These are phyloP conservation scores for Netelia inedita DNA, from an alignment of 2,888 invertebrate species.

Conservation along the genomic window DNA sequence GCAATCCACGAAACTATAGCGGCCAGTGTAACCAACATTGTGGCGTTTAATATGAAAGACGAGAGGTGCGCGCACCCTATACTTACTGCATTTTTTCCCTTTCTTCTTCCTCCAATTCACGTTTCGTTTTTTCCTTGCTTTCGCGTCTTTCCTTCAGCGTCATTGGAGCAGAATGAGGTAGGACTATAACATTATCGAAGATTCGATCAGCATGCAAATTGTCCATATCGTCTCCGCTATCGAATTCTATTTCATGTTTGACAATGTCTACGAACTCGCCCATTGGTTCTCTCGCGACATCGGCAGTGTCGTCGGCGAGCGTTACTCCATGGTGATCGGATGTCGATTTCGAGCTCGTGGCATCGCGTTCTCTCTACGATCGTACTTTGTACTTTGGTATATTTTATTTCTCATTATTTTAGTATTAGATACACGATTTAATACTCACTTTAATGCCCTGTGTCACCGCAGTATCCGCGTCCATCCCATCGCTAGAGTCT, in stretches of 20 bases:
- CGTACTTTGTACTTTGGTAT: not conserved
- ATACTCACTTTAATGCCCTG: conserved; percentile 72
- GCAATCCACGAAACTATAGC: not conserved
- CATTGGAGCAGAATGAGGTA: conserved; percentile 72
- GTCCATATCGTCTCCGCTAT: conserved; percentile 70
- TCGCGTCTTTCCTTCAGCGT: conserved; percentile 84
- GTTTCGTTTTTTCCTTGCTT: conserved; percentile 91
- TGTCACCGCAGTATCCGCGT: conserved; percentile 66
- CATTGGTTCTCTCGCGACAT: conserved; percentile 28
- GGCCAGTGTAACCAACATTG: not conserved
- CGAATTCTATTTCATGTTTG: conserved; percentile 74
- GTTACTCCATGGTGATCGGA: conserved; percentile 73
- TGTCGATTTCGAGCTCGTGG: conserved; percentile 75
- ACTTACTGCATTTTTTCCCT: conserved; percentile 98
- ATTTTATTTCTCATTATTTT: not conserved
- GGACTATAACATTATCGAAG: conserved; percentile 80
- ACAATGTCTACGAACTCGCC: conserved; percentile 71
- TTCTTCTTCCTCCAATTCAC: conserved; percentile 96
- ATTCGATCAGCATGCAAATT: conserved; percentile 73
- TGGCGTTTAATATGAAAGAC: not conserved
- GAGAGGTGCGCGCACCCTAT: not conserved
- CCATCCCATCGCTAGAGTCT: conserved; percentile 71
- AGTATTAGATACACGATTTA: not conserved
- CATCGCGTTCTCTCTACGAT: conserved; percentile 74
- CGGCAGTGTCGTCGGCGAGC: conserved; percentile 46